Conservation (phyloP, 1,140 invertebrate species). For the Cyrtorhinus lividipennis region DNA sequence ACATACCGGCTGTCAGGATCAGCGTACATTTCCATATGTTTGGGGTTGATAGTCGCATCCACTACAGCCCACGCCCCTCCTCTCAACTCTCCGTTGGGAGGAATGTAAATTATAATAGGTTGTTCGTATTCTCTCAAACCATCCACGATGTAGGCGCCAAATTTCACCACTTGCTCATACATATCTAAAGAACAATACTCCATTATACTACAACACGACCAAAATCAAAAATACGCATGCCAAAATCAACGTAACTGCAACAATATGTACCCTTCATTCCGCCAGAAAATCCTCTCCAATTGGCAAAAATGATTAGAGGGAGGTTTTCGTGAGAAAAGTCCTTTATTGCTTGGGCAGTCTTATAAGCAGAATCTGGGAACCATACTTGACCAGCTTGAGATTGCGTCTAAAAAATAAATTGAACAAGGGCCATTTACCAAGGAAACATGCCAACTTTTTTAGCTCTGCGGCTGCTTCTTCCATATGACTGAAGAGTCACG, state of each 20-base stretch:
- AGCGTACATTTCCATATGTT: conserved; percentile 97
- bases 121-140: conserved; percentile 74
- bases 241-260: not conserved
- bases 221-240: too few species aligned
- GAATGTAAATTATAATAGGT: conserved; percentile 92
- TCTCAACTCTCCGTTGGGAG: conserved; percentile 85
- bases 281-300: conserved; percentile 98
- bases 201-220: too few species aligned
- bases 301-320: conserved; percentile 96
- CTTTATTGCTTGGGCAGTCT: conserved; percentile 91
- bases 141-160: conserved; percentile 97
- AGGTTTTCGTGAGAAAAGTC: conserved; percentile 91
- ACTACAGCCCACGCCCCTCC: conserved; percentile 99
- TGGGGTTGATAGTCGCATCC: conserved; percentile 87
- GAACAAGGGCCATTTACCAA: not conserved
- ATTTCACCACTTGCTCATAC: conserved; percentile 98
- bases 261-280: conserved; percentile 82
- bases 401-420: conserved; percentile 37
- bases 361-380: conserved; percentile 98
- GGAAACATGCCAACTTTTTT: too few species aligned
- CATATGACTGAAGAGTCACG: too few species aligned
- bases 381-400: conserved; percentile 92
- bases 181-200: conserved; percentile 78
- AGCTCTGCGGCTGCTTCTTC: too few species aligned
- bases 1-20: conserved; percentile 65